A percentile compares a stretch with the other conserved stretches of the same genome.
phyloP scores from a whole-genome alignment of 2,888 invertebrate species.

The Kryphioiulus occultus region DNA sequence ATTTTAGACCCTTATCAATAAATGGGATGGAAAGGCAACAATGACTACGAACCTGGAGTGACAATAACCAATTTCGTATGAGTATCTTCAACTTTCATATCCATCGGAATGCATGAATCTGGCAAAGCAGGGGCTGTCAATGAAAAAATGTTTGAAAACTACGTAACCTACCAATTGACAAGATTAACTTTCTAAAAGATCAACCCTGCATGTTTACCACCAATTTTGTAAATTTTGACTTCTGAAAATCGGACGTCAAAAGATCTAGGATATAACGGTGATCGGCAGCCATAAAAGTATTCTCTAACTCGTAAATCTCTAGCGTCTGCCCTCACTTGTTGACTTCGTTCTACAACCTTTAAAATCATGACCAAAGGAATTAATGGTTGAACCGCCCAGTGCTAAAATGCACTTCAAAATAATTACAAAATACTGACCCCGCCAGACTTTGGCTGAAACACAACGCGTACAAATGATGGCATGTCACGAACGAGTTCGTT shows the following conservation, averaged over 20 bases:
- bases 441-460: slow-evolving; percentile 93
- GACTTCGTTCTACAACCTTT: slow-evolving; percentile 85
- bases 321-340: slow-evolving; percentile 74
- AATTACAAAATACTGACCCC: slow-evolving; percentile 72
- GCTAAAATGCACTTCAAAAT: neutral
- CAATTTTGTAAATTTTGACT: slow-evolving; percentile 90
- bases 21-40: neutral
- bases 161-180: too few species aligned
- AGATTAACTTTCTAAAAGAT: too few species aligned
- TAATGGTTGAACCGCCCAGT: neutral
- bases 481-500: slow-evolving; percentile 93
- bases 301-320: slow-evolving; percentile 84
- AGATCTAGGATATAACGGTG: slow-evolving; percentile 83
- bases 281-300: slow-evolving; percentile 94
- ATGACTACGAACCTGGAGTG: slow-evolving; percentile 68
- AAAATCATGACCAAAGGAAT: slow-evolving; percentile 37
- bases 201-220: slow-evolving; percentile 63
- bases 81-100: slow-evolving; percentile 92
- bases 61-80: slow-evolving; percentile 86
- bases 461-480: slow-evolving; percentile 91
- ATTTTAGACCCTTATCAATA: too few species aligned
- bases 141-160: slow-evolving; percentile 7
- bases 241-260: slow-evolving; percentile 93
- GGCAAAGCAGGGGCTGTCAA: slow-evolving; percentile 81
- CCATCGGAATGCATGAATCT: slow-evolving; percentile 94